phyloP scores from a whole-genome alignment of 2,888 invertebrate species.

The Ephialtes manifestator region DNA sequence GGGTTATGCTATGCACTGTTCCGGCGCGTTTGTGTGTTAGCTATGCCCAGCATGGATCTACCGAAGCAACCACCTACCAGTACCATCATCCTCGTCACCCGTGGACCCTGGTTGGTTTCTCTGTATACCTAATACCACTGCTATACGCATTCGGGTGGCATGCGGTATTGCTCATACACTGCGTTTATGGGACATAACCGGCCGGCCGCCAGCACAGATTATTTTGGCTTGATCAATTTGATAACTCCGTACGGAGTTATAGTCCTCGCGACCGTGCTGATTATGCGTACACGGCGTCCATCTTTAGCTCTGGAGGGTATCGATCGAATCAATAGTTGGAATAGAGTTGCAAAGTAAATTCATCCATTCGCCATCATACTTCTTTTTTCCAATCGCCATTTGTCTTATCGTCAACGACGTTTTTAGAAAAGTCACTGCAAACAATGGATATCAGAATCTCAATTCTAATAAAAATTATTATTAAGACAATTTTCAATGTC shows the following conservation, averaged over 20 bases:
- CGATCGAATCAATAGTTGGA: slow-evolving; percentile 10
- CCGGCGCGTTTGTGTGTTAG: slow-evolving; percentile 76
- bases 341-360: not conserved
- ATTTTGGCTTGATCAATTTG: slow-evolving; percentile 86
- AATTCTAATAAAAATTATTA: too few relatives aligned
- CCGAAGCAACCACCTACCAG: slow-evolving; percentile 55
- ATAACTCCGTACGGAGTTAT: slow-evolving; percentile 84
- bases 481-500: too few relatives aligned
- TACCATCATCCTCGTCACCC: slow-evolving; percentile 60
- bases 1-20: slow-evolving; percentile 82
- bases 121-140: slow-evolving; percentile 61
- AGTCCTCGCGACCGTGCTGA: slow-evolving; percentile 78
- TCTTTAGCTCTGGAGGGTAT: slow-evolving; percentile 27
- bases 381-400: too few relatives aligned
- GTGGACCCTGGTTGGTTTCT: slow-evolving; percentile 70
- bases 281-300: slow-evolving; percentile 76
- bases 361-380: not conserved
- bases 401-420: too few relatives aligned
- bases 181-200: slow-evolving; percentile 86
- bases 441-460: too few relatives aligned
- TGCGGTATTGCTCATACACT: slow-evolving; percentile 84
- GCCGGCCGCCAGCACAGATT: slow-evolving; percentile 83
- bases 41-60: slow-evolving; percentile 75
- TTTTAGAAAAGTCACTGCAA: too few relatives aligned
- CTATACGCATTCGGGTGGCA: slow-evolving; percentile 81